Base-by-base conservation (phyloP, 1,140 invertebrate species). In the Macrotrachela quadricornifera region DNA sequence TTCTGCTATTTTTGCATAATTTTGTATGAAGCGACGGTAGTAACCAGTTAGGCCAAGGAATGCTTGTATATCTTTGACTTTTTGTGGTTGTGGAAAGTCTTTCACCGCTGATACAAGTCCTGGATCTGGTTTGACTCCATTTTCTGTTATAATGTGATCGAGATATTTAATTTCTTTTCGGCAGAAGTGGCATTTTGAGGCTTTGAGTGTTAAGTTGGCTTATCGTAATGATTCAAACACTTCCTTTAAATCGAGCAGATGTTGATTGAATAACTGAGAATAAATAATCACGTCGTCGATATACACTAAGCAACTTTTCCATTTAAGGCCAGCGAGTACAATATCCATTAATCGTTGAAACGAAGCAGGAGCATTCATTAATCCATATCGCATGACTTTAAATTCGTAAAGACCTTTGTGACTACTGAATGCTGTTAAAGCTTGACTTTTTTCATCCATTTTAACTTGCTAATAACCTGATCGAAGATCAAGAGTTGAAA, bases 301-400 rank as follows among this genome's bases (percentile, higher is more conserved):
- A 30, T 30, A 30, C 8, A 30, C 21, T 2, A 30, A 8, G 8
- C 21, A 30, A 8, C 3, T 4, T 30, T 30, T 30, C 21, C 21
- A 30, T 30, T 30, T 30, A 30, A 30, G 21, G 8, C 21, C 21
- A 8, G 21, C 21, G 8, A 30, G 21, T 4, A 30, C 21, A 30
- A 30, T 30, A 30, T 30, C 21, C 21, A 30, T 30, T 30, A 30
- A 8, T 4, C 42, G 14, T 17, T 57, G 52, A 39, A 57, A 59
- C 3, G 38, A 41, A 14, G 39, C 41, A 6, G 47, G 36, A n/a
- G 55, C 56, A 50, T 57, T 58, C 15, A 13, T 50, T n/a, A 61
- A 15, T 50, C 59, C 43, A 62, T 59, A 15, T 56, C 57, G 54
- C 36, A 58, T 38, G 12, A 17, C 10, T 17, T 37, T 42, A 12